These are phyloP conservation scores for crab-eating macaque (Macaca fascicularis) DNA, from an alignment of 2,113 vertebrate genomes.

Conservation along the genomic window T2T-MFA8v1.1 NC_088377.1:174940001-174940500, in stretches of 20 bases:
- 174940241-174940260: background rate
- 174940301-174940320: background rate
- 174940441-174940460: background rate
- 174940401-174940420: background rate
- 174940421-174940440: background rate
- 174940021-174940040: background rate
- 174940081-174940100: background rate
- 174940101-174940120: background rate
- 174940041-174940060: background rate
- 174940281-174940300: background rate
- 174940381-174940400: background rate
- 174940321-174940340: background rate
- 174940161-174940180: background rate
- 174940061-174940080: background rate
- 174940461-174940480: background rate
- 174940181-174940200: background rate
- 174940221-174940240: background rate
- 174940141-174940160: background rate
- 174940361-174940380: background rate
- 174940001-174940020: background rate
- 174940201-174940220: background rate
- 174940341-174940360: background rate
- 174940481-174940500: background rate
- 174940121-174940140: background rate
- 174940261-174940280: background rate